Evolutionary conservation across 2,113 vertebrate species (phyloP).

Genomic region (Prietella phreatophila): DNA sequence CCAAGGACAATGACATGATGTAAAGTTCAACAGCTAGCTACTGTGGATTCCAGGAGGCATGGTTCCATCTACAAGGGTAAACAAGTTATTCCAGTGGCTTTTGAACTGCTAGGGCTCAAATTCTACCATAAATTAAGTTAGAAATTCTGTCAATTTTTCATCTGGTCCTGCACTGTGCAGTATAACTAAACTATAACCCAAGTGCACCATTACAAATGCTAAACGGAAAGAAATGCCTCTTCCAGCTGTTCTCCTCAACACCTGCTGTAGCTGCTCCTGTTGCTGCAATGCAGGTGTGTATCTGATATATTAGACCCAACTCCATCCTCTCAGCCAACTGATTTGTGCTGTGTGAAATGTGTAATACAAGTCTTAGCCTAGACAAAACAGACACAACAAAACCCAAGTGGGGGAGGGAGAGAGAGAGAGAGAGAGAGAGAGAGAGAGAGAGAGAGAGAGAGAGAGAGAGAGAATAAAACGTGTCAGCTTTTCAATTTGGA

Average conservation of each 20-base stretch:
- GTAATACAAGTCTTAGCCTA: background rate
- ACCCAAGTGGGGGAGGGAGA: background rate
- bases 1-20: too few species aligned
- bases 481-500: constrained; percentile 24
- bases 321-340: background rate
- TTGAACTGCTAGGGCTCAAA: background rate
- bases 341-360: too few species aligned
- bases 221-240: background rate
- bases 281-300: constrained; percentile 17
- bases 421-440: background rate
- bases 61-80: background rate
- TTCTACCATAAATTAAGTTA: background rate
- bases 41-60: background rate
- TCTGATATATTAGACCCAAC: background rate
- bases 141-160: background rate
- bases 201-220: constrained; percentile 8
- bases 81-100: background rate
- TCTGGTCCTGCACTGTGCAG: background rate
- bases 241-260: background rate
- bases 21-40: background rate
- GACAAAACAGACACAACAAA: constrained; percentile 14
- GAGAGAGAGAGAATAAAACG: background rate
- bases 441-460: background rate
- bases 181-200: background rate
- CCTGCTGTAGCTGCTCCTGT: constrained; percentile 17